Percentiles rank a stretch among this genome's conserved stretches.
phyloP scores from a whole-genome alignment of 1,140 invertebrate species.

The Chymomyza costata region DNA sequence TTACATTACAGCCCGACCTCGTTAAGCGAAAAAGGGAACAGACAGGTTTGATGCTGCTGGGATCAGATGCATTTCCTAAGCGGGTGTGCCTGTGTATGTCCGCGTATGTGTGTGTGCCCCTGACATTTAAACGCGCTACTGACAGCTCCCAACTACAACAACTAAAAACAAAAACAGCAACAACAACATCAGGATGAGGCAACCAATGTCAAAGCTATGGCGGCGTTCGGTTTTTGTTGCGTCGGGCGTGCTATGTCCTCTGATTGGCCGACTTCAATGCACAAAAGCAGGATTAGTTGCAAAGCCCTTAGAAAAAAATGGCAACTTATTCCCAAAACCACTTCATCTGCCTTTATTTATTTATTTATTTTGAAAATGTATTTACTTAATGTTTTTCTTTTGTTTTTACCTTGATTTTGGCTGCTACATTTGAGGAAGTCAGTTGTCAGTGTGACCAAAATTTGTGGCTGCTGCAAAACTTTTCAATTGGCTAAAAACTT shows the following conservation, averaged over 20 bases:
- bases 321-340: too few relatives aligned
- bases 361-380: conserved; percentile 13
- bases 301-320: too few relatives aligned
- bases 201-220: conserved; percentile 55
- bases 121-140: conserved; percentile 57
- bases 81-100: not conserved
- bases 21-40: too few relatives aligned
- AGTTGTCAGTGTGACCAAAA: conserved; percentile 1
- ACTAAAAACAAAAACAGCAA: conserved; percentile 18
- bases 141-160: conserved; percentile 22
- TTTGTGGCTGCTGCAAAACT: conserved; percentile 13
- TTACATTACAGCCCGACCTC: too few relatives aligned
- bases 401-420: conserved; percentile 43
- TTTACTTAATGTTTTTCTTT: too few relatives aligned
- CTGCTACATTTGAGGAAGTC: conserved; percentile 34
- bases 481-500: conserved; percentile 1
- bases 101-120: conserved; percentile 53
- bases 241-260: conserved; percentile 29
- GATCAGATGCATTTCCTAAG: conserved; percentile 7
- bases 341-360: too few relatives aligned
- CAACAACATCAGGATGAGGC: conserved; percentile 29
- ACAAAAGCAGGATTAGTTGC: too few relatives aligned
- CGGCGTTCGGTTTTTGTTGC: not conserved
- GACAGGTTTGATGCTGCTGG: conserved; percentile 13
- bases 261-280: conserved; percentile 69